phyloP scores from a whole-genome alignment of 2,113 vertebrate genomes.

The Anolis carolinensis region DNA sequence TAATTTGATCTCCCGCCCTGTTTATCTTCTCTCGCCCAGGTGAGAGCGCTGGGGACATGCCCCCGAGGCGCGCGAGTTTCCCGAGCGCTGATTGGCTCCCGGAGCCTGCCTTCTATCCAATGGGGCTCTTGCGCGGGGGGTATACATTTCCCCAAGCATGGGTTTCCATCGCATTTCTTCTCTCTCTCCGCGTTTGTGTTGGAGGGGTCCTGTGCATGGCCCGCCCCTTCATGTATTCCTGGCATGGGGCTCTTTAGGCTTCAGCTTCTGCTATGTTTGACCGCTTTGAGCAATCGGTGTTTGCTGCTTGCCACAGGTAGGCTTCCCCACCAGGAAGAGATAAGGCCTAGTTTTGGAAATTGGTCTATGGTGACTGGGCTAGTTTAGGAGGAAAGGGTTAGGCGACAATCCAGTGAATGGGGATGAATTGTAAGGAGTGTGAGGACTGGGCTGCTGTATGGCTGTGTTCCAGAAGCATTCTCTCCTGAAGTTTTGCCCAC shows the following conservation, averaged over 20 bases:
- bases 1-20: no score
- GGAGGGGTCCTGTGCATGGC: background rate
- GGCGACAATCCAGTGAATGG: no score
- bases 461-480: no score
- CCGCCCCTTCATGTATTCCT: no score
- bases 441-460: no score
- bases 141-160: background rate
- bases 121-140: background rate
- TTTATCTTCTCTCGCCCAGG: no score
- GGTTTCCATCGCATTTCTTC: background rate
- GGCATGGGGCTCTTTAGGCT: background rate
- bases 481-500: no score
- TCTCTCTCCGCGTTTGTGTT: background rate
- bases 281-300: background rate
- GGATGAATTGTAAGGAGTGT: no score
- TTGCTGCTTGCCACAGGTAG: background rate
- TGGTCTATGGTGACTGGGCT: no score
- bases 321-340: background rate
- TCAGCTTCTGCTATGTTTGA: background rate
- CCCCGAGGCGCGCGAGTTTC: background rate
- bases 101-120: background rate
- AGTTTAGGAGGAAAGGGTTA: no score
- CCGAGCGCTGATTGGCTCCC: background rate
- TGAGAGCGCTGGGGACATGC: background rate
- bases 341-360: no score